These are phyloP conservation scores for Parochlus steinenii DNA, from an alignment of 2,888 invertebrate species.

Conservation along the genomic window DNA sequence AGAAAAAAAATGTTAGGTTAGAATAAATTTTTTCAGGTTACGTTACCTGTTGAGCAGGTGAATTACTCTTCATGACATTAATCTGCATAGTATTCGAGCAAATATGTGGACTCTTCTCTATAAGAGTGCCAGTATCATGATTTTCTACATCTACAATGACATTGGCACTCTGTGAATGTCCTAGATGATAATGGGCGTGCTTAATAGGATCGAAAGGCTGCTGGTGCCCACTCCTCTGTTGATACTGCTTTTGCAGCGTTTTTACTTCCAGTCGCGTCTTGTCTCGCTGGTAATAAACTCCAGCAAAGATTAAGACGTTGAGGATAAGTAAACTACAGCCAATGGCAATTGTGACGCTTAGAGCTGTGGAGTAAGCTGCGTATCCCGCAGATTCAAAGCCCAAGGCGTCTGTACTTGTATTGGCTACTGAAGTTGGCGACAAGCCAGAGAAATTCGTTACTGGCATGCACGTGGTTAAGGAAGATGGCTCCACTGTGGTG, in stretches of 20 bases:
- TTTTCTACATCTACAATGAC: constrained; percentile 71
- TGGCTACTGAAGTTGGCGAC: constrained; percentile 37
- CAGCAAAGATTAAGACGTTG: constrained; percentile 69
- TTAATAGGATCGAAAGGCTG: constrained; percentile 59
- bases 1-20: constrained; percentile 43
- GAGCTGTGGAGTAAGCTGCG: constrained; percentile 56
- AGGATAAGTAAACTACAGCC: constrained; percentile 66
- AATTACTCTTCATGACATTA: constrained; percentile 18
- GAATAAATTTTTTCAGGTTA: constrained; percentile 32
- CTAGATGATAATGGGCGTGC: constrained; percentile 63
- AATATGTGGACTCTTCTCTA: constrained; percentile 53
- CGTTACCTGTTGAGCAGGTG: constrained; percentile 29
- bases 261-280: constrained; percentile 66
- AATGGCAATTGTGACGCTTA: constrained; percentile 64
- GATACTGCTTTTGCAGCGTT: constrained; percentile 52
- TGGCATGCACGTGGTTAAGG: constrained; percentile 35
- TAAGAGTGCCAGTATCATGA: constrained; percentile 44
- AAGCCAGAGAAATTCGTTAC: constrained; percentile 31
- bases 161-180: constrained; percentile 60
- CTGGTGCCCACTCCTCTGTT: constrained; percentile 46
- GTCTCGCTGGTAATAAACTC: constrained; percentile 67
- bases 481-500: constrained; percentile 30
- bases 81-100: constrained; percentile 40
- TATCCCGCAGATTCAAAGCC: constrained; percentile 66
- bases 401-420: constrained; percentile 56